phyloP scores from a whole-genome alignment of 2,888 invertebrate genomes.

The Lithophane leautieri region DNA sequence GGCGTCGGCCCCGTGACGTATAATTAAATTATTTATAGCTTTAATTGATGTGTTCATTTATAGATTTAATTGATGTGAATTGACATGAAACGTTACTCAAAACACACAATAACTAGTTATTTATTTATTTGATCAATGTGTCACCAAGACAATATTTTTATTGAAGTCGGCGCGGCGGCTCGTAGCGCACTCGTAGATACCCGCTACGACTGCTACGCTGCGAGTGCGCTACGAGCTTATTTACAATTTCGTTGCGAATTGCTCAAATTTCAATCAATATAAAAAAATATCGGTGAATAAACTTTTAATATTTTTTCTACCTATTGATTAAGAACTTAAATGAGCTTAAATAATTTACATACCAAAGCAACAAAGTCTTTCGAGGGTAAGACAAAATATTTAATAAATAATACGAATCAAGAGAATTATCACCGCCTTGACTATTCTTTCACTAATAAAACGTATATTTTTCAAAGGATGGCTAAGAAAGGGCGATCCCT shows the following conservation, averaged over 20 bases:
- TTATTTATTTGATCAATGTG: neutral
- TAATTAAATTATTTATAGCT: constrained; percentile 3
- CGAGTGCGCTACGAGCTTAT: neutral
- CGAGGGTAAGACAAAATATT: neutral
- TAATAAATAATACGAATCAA: too few relatives aligned
- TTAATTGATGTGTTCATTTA: too few relatives aligned
- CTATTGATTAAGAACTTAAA: neutral
- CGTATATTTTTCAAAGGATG: neutral
- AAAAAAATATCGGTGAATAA: neutral
- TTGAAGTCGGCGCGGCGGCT: too few relatives aligned
- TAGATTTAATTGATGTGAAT: neutral
- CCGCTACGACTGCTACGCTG: neutral
- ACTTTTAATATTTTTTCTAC: neutral
- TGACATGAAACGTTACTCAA: neutral
- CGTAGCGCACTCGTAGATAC: neutral
- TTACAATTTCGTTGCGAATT: neutral
- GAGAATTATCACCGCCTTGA: neutral
- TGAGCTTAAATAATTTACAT: neutral
- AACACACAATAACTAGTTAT: neutral
- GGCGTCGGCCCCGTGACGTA: neutral
- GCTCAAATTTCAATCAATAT: neutral
- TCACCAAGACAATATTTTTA: neutral
- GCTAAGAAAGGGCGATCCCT: neutral
- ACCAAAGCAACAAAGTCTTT: neutral
- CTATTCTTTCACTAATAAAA: neutral